A percentile compares a stretch with the other conserved stretches of the same genome.
Evolutionary conservation across 1,140 invertebrate genomes (phyloP).

Genomic region (Zaprionus camerounensis): DNA sequence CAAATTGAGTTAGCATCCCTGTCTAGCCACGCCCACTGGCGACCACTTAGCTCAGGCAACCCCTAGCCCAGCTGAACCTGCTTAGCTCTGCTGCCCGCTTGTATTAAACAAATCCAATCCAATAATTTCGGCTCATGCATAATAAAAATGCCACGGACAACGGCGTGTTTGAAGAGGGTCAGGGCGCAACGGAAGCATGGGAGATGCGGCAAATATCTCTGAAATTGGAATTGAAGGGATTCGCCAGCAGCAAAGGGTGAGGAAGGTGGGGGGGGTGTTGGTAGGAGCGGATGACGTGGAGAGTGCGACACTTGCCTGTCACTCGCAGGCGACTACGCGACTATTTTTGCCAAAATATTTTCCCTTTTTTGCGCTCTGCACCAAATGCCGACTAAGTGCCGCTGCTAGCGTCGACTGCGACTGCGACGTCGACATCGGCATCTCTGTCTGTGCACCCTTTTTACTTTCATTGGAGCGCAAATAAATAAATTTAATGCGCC

Average conservation of each 20-base stretch:
- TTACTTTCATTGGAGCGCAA: conserved; percentile 43
- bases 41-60: conserved; percentile 30
- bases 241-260: background rate
- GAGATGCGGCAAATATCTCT: conserved; percentile 22
- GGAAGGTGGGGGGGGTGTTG: no score
- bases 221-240: conserved; percentile 21
- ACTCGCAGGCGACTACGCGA: conserved; percentile 46
- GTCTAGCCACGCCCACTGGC: background rate
- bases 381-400: conserved; percentile 74
- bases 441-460: conserved; percentile 46
- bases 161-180: conserved; percentile 43
- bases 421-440: background rate
- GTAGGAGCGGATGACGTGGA: no score
- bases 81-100: conserved; percentile 35
- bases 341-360: conserved; percentile 52
- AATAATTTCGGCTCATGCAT: conserved; percentile 55
- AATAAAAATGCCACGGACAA: conserved; percentile 57
- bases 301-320: conserved; percentile 49
- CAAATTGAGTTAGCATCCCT: background rate
- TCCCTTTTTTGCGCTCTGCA: conserved; percentile 21
- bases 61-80: background rate
- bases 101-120: conserved; percentile 55
- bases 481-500: conserved; percentile 59
- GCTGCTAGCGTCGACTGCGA: conserved; percentile 34
- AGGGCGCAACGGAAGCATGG: background rate